Base-by-base conservation (phyloP, 2,113 vertebrate species). In the Silurus asotus region DNA sequence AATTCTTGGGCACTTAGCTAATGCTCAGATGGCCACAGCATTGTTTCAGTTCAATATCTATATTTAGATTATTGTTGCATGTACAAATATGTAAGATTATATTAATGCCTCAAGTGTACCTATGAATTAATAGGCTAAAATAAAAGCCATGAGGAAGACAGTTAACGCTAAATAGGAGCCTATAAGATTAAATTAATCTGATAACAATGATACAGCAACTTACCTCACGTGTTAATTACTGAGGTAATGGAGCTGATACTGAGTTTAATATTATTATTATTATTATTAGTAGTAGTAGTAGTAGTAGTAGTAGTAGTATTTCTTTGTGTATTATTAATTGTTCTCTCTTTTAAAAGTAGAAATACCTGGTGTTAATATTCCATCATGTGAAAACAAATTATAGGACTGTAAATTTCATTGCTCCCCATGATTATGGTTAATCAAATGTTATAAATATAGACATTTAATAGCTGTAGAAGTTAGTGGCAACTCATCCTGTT, bases 401-500 rank as follows among this genome's bases (percentile, higher is more conserved):
- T 25, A 58, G 25, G 25, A 70, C 61, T 37, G 11, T 28, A 9
- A 17, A 67, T 70, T 74, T 84, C 37, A 69, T 8, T 69, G 56
- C 81, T 65, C 53, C 72, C 37, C 61, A 78, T 59, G 49, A 45
- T n/a, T 77, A 82, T 65, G 37, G 58, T 23, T 61, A 91, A 88
- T 78, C 28, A 81, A 51, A 14, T 53, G 76, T 89, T 89, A 84
- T 78, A 55, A 91, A 89, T 80, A 0, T 62, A 80, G 91, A 89
- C 85, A 83, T 82, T 58, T 67, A 37, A 78, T 77, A 87, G 53
- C 51, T 70, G 7, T 37, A 67, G 74, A 70, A 76, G 77, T 25
- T 5, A 76, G 69, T 85, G 64, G 58, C 58, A 37, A 72, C 78
- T 78, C 76, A 84, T 79, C 64, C 49, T 75, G 84, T 87, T 84